These are phyloP conservation scores for Silvanus unidentatus DNA, from an alignment of 2,888 invertebrate genomes.

Conservation along the genomic window DNA sequence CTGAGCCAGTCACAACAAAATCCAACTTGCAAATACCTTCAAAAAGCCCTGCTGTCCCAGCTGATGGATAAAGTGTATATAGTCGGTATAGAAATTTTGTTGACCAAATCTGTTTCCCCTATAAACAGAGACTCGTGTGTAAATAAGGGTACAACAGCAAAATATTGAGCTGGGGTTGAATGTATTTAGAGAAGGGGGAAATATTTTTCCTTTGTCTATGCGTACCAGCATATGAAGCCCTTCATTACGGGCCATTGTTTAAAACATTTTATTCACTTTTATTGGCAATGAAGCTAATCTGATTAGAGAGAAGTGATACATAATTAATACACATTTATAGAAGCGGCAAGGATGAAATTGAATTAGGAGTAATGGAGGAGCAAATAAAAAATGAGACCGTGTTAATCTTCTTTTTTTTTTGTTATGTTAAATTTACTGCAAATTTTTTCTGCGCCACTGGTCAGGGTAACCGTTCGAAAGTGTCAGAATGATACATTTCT, in stretches of 20 bases:
- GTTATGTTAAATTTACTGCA: no score
- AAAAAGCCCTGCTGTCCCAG: slow-evolving; percentile 24
- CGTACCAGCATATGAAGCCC: slow-evolving; percentile 25
- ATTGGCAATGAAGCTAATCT: slow-evolving; percentile 11
- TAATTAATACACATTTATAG: no score
- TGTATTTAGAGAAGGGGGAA: neutral
- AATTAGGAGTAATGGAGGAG: no score
- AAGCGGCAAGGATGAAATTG: no score
- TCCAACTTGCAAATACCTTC: slow-evolving; percentile 32
- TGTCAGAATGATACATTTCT: slow-evolving; percentile 26
- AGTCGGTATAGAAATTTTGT: slow-evolving; percentile 12
- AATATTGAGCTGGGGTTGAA: slow-evolving; percentile 3
- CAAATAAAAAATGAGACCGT: no score
- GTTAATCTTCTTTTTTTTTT: no score
- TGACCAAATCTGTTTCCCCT: slow-evolving; percentile 16
- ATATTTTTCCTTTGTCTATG: slow-evolving; percentile 18
- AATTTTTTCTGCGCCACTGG: slow-evolving; percentile 10
- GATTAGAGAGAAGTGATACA: neutral
- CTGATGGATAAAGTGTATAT: slow-evolving; percentile 29
- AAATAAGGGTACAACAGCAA: slow-evolving; percentile 1
- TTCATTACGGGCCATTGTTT: slow-evolving; percentile 23
- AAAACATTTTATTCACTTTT: slow-evolving; percentile 10
- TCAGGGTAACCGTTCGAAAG: slow-evolving; percentile 20
- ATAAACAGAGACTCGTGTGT: neutral
- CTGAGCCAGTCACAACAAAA: slow-evolving; percentile 26